These are phyloP conservation scores for Drosophila carrolli DNA, from an alignment of 1,140 invertebrate genomes.

Conservation along the genomic window DNA sequence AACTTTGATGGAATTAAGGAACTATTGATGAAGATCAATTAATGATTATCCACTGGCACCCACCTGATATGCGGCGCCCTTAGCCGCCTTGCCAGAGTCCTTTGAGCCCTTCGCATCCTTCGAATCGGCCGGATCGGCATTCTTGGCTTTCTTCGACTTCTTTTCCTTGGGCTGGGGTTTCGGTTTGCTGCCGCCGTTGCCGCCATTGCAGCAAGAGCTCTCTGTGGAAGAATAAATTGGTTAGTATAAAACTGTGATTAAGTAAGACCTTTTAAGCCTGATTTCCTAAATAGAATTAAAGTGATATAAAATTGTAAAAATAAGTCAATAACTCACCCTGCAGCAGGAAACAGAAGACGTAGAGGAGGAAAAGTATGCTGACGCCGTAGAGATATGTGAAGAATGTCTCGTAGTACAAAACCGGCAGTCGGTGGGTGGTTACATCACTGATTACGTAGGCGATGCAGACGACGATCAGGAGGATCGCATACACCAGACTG, in stretches of 20 bases:
- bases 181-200: constrained; percentile 86
- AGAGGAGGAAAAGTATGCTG: constrained; percentile 97
- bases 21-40: too few species aligned
- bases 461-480: constrained; percentile 95
- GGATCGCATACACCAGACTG: constrained; percentile 96
- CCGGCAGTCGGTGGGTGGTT: constrained; percentile 94
- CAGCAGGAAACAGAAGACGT: constrained; percentile 98
- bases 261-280: too few species aligned
- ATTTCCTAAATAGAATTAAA: too few species aligned
- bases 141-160: constrained; percentile 90
- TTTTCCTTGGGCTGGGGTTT: constrained; percentile 90
- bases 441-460: constrained; percentile 97
- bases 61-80: constrained; percentile 88
- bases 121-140: constrained; percentile 85
- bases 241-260: not conserved
- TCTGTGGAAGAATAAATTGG: constrained; percentile 85
- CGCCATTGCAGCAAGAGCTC: constrained; percentile 90
- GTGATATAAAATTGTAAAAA: not conserved
- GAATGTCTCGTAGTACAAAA: constrained; percentile 97
- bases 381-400: constrained; percentile 98
- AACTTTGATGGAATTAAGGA: too few species aligned
- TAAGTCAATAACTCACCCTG: constrained; percentile 86
- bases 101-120: constrained; percentile 86
- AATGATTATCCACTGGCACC: not conserved
- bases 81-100: constrained; percentile 86